Conservation (phyloP, 2,888 invertebrate species). For the Melieria crassipennis region DNA sequence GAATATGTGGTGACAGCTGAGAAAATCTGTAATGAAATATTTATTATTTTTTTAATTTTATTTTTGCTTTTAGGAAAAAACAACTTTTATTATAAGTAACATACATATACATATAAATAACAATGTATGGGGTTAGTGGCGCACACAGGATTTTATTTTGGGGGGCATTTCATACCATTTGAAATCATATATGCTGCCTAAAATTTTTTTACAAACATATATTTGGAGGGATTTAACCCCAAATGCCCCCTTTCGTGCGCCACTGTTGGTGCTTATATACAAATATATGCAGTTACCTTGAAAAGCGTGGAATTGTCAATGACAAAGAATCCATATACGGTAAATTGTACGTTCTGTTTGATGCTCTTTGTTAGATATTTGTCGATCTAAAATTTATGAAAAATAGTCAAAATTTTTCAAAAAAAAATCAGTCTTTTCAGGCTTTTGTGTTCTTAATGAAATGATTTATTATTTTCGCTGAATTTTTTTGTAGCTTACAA, state of each 20-base stretch:
- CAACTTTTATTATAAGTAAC: not conserved
- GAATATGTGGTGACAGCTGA: constrained; percentile 62
- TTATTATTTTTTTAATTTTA: not conserved
- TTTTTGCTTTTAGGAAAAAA: not conserved
- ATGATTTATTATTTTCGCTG: not conserved
- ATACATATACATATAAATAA: no score
- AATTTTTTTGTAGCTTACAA: constrained; percentile 46
- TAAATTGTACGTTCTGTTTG: constrained; percentile 59
- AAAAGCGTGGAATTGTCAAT: constrained; percentile 61
- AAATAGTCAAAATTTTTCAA: not conserved
- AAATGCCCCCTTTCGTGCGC: not conserved
- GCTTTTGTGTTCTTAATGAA: not conserved
- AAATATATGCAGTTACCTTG: constrained; percentile 49
- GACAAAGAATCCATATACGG: constrained; percentile 61
- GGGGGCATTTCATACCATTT: no score
- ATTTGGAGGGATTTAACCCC: not conserved
- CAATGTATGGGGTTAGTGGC: no score
- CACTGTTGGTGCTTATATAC: not conserved
- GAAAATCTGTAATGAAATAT: constrained; percentile 50
- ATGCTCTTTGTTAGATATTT: constrained; percentile 61
- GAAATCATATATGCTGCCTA: no score
- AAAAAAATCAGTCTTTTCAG: no score
- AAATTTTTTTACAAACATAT: no score
- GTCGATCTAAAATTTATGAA: constrained; percentile 51
- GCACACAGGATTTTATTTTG: no score